phyloP scores from a whole-genome alignment of 2,113 vertebrate species.

The Lycaon pictus region DNA sequence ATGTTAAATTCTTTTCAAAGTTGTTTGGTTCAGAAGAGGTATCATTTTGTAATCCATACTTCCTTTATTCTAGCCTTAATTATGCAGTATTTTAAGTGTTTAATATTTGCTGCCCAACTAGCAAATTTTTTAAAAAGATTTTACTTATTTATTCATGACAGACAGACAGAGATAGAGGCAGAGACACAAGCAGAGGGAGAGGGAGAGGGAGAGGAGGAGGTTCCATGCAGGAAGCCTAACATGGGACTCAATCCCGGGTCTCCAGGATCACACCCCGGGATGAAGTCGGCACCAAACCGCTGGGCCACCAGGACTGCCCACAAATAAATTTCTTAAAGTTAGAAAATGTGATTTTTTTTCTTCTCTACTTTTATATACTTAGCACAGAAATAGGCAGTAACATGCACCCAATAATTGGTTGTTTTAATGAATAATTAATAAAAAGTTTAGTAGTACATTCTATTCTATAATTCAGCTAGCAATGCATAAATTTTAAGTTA shows the following conservation, averaged over 20 bases:
- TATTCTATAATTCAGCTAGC: constrained; percentile 1
- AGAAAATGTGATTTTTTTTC: constrained; percentile 31
- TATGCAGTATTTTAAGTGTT: background rate
- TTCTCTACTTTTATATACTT: constrained; percentile 4
- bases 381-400: background rate
- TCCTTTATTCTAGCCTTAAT: background rate
- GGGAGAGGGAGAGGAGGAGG: too few relatives aligned
- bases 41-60: background rate
- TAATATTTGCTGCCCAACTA: background rate
- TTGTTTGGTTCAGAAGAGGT: constrained; percentile 3
- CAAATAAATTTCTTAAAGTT: background rate
- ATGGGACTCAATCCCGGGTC: too few relatives aligned
- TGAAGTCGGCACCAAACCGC: too few relatives aligned
- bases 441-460: background rate
- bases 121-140: background rate
- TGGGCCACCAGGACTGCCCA: too few relatives aligned
- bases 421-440: constrained; percentile 42
- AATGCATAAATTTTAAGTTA: background rate
- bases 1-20: constrained; percentile 53
- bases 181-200: too few relatives aligned
- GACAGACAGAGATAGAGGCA: too few relatives aligned
- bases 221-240: too few relatives aligned
- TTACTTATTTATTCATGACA: too few relatives aligned
- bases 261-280: too few relatives aligned
- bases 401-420: background rate